phyloP scores from a whole-genome alignment of 2,797 vertebrate species.

The Muscicapa comitata region DNA sequence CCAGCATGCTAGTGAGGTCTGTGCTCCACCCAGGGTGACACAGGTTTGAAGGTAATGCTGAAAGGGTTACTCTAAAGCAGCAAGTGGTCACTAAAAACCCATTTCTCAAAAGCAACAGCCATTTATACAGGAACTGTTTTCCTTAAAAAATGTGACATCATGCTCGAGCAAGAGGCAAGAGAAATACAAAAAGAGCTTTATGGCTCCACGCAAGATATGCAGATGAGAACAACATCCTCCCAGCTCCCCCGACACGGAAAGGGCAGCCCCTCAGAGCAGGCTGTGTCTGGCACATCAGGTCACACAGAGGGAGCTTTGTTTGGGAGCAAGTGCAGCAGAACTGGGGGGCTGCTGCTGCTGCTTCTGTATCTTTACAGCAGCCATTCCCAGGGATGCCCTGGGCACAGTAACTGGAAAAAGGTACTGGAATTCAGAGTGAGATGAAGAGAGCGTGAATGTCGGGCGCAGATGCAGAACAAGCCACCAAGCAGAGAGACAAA shows the following conservation, averaged over 20 bases:
- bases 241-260: not conserved
- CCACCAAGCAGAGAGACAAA: constrained; percentile 63
- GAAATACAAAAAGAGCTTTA: constrained; percentile 53
- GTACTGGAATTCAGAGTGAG: not conserved
- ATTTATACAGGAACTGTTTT: not conserved
- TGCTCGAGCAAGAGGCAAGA: constrained; percentile 2
- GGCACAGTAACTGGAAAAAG: not conserved
- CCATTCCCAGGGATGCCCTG: not conserved
- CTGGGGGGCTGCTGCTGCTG: not conserved
- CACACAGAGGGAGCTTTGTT: constrained; percentile 56
- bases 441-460: not conserved
- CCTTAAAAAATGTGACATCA: constrained; percentile 38
- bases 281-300: constrained; percentile 33
- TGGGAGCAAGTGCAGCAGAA: not conserved
- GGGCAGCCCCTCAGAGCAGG: constrained; percentile 30
- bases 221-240: constrained; percentile 31
- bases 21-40: not conserved
- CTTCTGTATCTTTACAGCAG: not conserved
- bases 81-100: not conserved
- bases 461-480: constrained; percentile 65
- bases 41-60: not conserved
- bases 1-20: not conserved
- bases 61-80: not conserved
- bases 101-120: not conserved
- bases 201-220: constrained; percentile 20